Evolutionary conservation across 2,797 vertebrate species (phyloP).

Genomic region (Ambastaia sidthimunki): DNA sequence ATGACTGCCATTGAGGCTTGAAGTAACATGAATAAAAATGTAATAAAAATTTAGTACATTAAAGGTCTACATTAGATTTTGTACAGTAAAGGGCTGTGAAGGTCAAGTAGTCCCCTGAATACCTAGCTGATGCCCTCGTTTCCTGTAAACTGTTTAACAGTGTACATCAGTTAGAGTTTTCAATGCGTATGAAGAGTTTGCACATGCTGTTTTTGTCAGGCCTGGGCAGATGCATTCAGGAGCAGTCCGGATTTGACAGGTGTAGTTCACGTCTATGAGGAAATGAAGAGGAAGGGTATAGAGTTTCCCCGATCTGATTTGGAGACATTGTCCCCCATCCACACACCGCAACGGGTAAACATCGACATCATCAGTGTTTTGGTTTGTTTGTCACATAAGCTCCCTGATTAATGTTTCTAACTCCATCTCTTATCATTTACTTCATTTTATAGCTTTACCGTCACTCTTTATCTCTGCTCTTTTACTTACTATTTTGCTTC

Average conservation of each 20-base stretch:
- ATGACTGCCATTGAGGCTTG: slow-evolving; percentile 15
- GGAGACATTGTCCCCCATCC: slow-evolving; percentile 95
- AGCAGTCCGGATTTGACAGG: slow-evolving; percentile 97
- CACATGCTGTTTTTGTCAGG: slow-evolving; percentile 73
- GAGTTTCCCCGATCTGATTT: slow-evolving; percentile 98
- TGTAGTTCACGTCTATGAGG: slow-evolving; percentile 97
- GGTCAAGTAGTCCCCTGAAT: too few relatives aligned
- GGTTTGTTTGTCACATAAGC: not conserved
- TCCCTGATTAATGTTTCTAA: not conserved
- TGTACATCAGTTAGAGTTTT: not conserved
- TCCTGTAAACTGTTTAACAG: not conserved
- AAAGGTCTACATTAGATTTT: too few relatives aligned
- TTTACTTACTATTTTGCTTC: slow-evolving; percentile 56
- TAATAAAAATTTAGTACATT: too few relatives aligned
- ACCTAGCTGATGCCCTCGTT: too few relatives aligned
- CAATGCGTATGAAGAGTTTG: not conserved
- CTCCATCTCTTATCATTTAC: not conserved
- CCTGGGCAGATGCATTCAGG: slow-evolving; percentile 98
- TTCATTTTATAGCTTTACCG: slow-evolving; percentile 1
- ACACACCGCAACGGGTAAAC: slow-evolving; percentile 95
- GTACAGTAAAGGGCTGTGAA: too few relatives aligned
- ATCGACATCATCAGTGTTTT: not conserved
- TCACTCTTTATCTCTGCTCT: slow-evolving; percentile 13
- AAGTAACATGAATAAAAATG: too few relatives aligned
- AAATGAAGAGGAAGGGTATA: slow-evolving; percentile 95